These are phyloP conservation scores for Chlorodrepanis virens DNA, from an alignment of 2,113 vertebrate genomes.

Conservation along the genomic window DNA sequence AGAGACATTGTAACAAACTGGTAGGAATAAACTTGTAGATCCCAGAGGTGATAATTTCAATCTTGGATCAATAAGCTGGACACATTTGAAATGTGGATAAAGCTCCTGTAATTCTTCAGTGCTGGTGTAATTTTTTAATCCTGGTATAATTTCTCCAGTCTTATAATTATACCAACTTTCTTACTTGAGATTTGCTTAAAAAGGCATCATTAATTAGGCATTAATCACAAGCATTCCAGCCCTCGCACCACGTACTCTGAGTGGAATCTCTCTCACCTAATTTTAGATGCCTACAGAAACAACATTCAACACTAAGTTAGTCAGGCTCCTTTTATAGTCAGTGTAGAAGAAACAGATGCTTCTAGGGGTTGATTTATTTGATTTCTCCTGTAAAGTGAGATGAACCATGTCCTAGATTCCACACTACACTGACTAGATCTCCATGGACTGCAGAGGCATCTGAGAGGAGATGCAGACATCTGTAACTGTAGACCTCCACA, in stretches of 20 bases:
- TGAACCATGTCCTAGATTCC: conserved; percentile 32
- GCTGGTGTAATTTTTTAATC: not conserved
- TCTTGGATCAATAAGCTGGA: not conserved
- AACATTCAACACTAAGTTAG: not conserved
- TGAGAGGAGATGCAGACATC: not conserved
- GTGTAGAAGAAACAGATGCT: not conserved
- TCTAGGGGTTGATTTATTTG: conserved; percentile 33
- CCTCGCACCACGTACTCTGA: not conserved
- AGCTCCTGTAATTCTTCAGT: not conserved
- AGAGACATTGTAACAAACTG: not conserved
- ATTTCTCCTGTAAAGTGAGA: conserved; percentile 6
- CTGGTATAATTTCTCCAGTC: not conserved
- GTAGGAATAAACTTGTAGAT: not conserved
- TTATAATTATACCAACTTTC: not conserved
- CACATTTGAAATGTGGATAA: not conserved
- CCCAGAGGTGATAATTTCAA: not conserved
- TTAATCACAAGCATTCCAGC: conserved; percentile 26
- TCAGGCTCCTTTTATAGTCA: conserved; percentile 64
- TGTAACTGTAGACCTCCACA: not conserved
- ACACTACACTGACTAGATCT: not conserved
- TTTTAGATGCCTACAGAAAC: conserved; percentile 62
- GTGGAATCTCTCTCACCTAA: conserved; percentile 53
- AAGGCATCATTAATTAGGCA: conserved; percentile 14
- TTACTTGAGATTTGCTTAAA: not conserved
- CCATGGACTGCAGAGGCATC: not conserved